Evolutionary conservation across 2,888 invertebrate genomes (phyloP).

Genomic region (Sarcophaga caerulescens): DNA sequence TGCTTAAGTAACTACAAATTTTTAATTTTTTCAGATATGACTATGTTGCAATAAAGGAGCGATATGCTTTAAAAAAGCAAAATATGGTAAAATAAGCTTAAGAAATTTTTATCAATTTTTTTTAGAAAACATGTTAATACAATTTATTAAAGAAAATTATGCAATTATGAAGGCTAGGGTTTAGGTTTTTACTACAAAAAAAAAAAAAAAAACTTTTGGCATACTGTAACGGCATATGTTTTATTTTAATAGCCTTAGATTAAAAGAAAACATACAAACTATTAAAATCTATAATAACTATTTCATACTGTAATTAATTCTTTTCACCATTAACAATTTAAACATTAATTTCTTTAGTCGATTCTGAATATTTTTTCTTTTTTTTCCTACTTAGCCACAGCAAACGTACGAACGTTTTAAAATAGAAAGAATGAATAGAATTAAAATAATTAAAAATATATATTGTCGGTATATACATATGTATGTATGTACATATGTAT

Average conservation of each 20-base stretch:
- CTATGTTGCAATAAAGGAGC: no score
- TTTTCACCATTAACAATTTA: slow-evolving; percentile 59
- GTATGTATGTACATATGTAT: no score
- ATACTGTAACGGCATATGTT: slow-evolving; percentile 16
- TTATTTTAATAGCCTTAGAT: slow-evolving; percentile 43
- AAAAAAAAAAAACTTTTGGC: neutral
- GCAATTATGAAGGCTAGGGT: neutral
- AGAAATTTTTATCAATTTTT: neutral
- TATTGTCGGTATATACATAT: no score
- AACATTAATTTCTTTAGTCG: slow-evolving; percentile 51
- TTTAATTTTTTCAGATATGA: no score
- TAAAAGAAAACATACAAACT: slow-evolving; percentile 3
- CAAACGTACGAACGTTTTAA: slow-evolving; percentile 3
- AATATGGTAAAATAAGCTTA: no score
- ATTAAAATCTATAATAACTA: slow-evolving; percentile 9
- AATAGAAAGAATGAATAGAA: slow-evolving; percentile 34
- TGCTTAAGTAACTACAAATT: no score
- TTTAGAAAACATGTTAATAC: neutral
- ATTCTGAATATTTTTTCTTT: neutral
- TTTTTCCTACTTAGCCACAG: no score
- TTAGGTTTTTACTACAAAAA: no score
- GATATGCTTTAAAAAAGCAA: no score
- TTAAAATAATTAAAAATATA: neutral
- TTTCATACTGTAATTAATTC: slow-evolving; percentile 61
- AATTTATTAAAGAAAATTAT: neutral